phyloP scores from a whole-genome alignment of 1,140 invertebrate genomes.

The Diorhabda sublineata region DNA sequence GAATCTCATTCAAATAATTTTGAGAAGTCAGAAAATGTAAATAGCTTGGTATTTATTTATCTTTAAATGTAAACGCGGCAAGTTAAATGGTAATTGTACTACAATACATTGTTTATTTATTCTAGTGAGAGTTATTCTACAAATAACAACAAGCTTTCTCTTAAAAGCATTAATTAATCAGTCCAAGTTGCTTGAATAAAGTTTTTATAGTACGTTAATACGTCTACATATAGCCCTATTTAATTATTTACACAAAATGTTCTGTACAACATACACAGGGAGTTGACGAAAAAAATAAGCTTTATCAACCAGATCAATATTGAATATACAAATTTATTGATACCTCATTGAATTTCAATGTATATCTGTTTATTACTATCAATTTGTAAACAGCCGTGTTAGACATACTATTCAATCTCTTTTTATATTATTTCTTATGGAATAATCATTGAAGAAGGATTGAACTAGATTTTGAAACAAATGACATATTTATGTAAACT shows the following conservation, averaged over 20 bases:
- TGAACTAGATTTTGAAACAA: no score
- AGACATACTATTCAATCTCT: no score
- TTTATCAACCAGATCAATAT: no score
- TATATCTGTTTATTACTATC: no score
- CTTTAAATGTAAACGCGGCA: constrained; percentile 24
- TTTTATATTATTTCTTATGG: no score
- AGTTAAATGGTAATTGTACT: constrained; percentile 37
- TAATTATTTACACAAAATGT: constrained; percentile 31
- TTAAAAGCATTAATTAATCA: constrained; percentile 38
- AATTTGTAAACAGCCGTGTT: no score
- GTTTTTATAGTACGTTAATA: constrained; percentile 28
- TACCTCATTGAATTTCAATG: no score
- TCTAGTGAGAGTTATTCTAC: constrained; percentile 20
- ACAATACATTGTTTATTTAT: constrained; percentile 18
- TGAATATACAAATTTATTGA: no score
- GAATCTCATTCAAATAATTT: constrained; percentile 8
- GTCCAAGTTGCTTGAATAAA: constrained; percentile 34
- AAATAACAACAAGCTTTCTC: constrained; percentile 28
- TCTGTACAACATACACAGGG: constrained; percentile 32
- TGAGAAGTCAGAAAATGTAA: constrained; percentile 22
- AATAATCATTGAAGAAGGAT: no score
- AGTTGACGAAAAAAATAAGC: not conserved
- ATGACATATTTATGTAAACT: no score
- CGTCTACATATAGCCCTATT: constrained; percentile 30
- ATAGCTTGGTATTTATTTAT: constrained; percentile 21